Evolutionary conservation across 1,140 invertebrate genomes (phyloP).

Genomic region (Euwallacea similis): DNA sequence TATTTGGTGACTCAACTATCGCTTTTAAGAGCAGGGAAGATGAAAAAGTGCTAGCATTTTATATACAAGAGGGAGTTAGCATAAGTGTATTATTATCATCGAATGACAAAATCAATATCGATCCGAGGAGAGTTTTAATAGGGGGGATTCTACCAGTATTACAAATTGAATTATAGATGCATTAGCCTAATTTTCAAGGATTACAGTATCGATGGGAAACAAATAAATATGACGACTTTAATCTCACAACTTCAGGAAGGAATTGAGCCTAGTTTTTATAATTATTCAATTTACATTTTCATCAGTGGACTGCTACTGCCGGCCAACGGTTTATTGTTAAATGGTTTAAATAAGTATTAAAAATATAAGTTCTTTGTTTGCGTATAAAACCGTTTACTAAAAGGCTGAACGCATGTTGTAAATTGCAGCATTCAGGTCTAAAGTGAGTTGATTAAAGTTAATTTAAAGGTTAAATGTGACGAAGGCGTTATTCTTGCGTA

Average conservation of each 20-base stretch:
- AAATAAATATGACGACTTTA: background rate
- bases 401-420: background rate
- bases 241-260: too few species aligned
- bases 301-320: too few species aligned
- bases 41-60: too few species aligned
- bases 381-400: too few species aligned
- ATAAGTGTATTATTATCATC: too few species aligned
- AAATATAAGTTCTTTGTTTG: too few species aligned
- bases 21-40: too few species aligned
- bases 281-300: too few species aligned
- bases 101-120: background rate
- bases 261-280: too few species aligned
- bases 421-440: background rate
- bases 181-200: background rate
- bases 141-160: background rate
- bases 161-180: constrained; percentile 1
- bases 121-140: background rate
- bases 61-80: too few species aligned
- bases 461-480: constrained; percentile 27
- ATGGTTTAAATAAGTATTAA: too few species aligned
- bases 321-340: too few species aligned
- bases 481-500: background rate
- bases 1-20: background rate
- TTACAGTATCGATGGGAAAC: background rate
- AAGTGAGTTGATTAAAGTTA: constrained; percentile 14